Evolutionary conservation across 2,113 vertebrate species (phyloP), one percentile per base, ranked within the genome.

Genomic region (Amia ocellicauda): DNA sequence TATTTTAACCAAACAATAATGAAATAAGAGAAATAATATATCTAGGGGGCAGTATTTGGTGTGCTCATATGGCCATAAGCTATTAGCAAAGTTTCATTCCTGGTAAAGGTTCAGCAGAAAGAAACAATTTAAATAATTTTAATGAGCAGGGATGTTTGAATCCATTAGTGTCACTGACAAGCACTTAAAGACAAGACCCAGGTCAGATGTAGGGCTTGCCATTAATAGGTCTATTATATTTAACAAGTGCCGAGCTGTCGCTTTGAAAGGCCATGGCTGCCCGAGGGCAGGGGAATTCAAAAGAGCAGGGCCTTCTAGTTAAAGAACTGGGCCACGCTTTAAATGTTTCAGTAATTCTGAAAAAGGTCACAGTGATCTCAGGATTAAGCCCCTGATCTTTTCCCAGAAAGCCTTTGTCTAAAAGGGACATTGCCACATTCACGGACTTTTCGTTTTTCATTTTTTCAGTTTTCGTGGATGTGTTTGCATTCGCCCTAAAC

Each of bases 301-400:
- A 40, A 60, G n/a, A 4, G 17, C 16, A 52, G 2, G 55, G 27
- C 28, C 49, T 57, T 64, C 51, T 54, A 47, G 11, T 47, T 47
- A 47, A 47, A 63, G 56, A 49, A 53, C 28, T 51, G 56, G 67
- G 64, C 24, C 45, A 20, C 36, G 43, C 24, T 53, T 42, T 29
- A 41, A 47, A 26, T 17, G 45, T 42, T 55, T 62, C 57, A 26
- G 47, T 65, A 51, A 56, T 71, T 73, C 54, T 60, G 64, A 28
- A 52, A 78, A 85, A 80, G 78, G 76, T 83, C 75, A 80, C 63
- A 13, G 55, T 66, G 71, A 74, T 77, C 64, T 52, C 27, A 63
- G 50, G 60, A 72, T 71, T 68, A 57, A 61, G 65, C 63, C 40
- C 31, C 60, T 17, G 31, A 28, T 67, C 49, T 64, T 63, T 60